Percentiles rank a stretch among this genome's conserved stretches.
Evolutionary conservation across 2,888 invertebrate species (phyloP).

Genomic region (Drosophila paracracens): DNA sequence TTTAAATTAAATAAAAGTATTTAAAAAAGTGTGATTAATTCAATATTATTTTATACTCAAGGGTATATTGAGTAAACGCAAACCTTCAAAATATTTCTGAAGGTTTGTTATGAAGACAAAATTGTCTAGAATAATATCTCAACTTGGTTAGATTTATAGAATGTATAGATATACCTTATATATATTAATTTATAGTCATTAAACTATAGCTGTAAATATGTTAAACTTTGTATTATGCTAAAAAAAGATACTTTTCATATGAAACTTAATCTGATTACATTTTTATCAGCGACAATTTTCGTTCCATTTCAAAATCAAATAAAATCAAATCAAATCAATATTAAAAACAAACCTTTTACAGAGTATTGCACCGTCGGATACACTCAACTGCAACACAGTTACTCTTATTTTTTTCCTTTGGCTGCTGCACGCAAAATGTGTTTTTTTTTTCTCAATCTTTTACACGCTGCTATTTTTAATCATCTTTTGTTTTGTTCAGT

Average conservation of each 20-base stretch:
- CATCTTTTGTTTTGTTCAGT: constrained; percentile 55
- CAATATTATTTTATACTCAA: background rate
- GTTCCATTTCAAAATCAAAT: background rate
- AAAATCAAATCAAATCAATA: no score
- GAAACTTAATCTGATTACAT: background rate
- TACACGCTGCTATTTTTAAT: constrained; percentile 59
- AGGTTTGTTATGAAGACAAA: no score
- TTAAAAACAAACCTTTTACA: fast-evolving
- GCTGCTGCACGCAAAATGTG: constrained; percentile 32
- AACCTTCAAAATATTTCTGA: background rate
- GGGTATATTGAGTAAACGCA: background rate
- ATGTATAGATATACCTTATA: background rate
- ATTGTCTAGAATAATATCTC: background rate
- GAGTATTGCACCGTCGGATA: background rate
- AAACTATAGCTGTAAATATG: background rate
- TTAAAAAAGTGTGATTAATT: background rate
- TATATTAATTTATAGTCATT: background rate
- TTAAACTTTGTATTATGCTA: background rate
- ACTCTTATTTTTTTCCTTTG: constrained; percentile 9
- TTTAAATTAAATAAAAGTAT: background rate
- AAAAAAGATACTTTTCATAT: background rate
- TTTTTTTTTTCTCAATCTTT: constrained; percentile 8
- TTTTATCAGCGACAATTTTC: background rate
- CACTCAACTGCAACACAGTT: background rate
- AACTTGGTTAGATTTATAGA: background rate